Evolutionary conservation across 2,113 vertebrate genomes (phyloP).

Genomic region (Clinocottus analis): DNA sequence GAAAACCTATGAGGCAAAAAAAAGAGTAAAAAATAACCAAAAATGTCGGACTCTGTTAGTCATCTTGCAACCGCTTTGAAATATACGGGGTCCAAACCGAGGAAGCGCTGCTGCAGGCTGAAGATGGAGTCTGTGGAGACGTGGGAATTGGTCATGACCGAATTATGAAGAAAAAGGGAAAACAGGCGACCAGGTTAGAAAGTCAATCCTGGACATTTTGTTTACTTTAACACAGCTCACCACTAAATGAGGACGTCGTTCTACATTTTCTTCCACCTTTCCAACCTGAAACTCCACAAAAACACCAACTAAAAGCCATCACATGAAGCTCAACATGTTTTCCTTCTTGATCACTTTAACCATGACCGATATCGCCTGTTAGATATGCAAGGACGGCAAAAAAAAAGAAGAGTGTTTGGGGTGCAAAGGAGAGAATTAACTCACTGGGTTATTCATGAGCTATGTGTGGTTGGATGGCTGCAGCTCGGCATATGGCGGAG

Average conservation of each 20-base stretch:
- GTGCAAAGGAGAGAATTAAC: constrained; percentile 17
- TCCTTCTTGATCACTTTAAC: constrained; percentile 41
- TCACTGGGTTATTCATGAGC: constrained; percentile 82
- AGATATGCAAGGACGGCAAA: constrained; percentile 36
- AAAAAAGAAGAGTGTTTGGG: constrained; percentile 24
- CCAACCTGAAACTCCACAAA: not conserved
- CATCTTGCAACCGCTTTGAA: not conserved
- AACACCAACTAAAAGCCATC: not conserved
- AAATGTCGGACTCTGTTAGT: not conserved
- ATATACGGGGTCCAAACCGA: not conserved
- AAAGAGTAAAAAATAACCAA: not conserved
- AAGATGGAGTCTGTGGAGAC: not conserved
- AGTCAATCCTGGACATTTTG: not conserved
- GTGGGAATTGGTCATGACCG: not conserved
- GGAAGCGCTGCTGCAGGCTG: not conserved
- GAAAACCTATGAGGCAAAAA: not conserved
- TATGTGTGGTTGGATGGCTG: constrained; percentile 71
- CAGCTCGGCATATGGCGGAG: constrained; percentile 85
- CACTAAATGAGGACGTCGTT: not conserved
- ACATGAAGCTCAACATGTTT: not conserved
- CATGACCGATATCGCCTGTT: constrained; percentile 63
- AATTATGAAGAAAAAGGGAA: not conserved
- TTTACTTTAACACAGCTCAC: not conserved
- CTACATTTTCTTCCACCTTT: not conserved
- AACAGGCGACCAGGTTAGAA: not conserved